These are phyloP conservation scores for Caretta caretta DNA, from an alignment of 2,113 vertebrate genomes.

Conservation along the genomic window DNA sequence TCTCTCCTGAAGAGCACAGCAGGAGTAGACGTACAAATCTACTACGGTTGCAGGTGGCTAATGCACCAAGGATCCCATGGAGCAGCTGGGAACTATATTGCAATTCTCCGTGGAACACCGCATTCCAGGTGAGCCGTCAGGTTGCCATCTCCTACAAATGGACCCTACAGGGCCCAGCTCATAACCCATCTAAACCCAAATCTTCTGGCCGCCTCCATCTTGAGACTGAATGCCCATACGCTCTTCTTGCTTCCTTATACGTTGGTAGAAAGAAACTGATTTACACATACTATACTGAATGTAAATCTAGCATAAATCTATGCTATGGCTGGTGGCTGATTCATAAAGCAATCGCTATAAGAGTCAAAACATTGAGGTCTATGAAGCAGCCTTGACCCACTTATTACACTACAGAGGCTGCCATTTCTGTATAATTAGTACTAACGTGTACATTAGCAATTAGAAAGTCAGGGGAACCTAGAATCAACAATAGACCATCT, in stretches of 20 bases:
- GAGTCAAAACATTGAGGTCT: conserved; percentile 35
- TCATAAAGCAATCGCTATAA: conserved; percentile 14
- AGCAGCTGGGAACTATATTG: background rate
- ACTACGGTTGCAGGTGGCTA: background rate
- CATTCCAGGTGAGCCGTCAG: background rate
- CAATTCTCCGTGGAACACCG: background rate
- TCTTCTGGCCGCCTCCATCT: background rate
- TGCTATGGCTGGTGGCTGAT: background rate
- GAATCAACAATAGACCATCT: conserved; percentile 75
- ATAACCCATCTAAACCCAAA: background rate
- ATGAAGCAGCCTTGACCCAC: conserved; percentile 43
- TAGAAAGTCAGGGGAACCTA: conserved; percentile 70
- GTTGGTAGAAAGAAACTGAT: background rate
- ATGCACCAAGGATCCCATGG: background rate
- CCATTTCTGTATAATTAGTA: conserved; percentile 71
- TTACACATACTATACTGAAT: background rate
- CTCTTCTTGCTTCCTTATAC: background rate
- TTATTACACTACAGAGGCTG: conserved; percentile 65
- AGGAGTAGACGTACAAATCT: background rate
- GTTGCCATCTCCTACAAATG: background rate
- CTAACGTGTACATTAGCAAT: conserved; percentile 71
- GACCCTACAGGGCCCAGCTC: rapidly evolving
- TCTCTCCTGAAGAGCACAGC: background rate
- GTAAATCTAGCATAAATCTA: background rate
- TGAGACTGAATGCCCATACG: background rate